Evolutionary conservation across 2,797 vertebrate species (phyloP).

Genomic region (Garrulus glandarius): DNA sequence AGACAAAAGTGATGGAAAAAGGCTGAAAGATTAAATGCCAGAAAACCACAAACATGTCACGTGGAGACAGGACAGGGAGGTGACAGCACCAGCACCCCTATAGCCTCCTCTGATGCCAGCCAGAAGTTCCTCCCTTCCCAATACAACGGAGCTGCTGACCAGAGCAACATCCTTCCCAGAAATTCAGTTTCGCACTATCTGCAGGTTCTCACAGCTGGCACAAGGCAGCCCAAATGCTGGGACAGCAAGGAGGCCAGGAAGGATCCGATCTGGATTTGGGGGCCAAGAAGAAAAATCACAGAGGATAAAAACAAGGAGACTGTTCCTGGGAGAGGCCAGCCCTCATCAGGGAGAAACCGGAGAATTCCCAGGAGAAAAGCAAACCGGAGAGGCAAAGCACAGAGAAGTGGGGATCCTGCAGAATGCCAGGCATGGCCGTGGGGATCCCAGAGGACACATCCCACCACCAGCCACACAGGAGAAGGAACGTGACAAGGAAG

Average conservation of each 20-base stretch:
- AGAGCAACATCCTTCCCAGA: not conserved
- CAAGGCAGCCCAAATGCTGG: not conserved
- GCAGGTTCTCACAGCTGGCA: not conserved
- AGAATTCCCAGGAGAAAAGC: not conserved
- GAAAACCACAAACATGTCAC: not conserved
- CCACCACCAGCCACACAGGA: not conserved
- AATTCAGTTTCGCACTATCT: not conserved
- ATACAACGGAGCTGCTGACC: not conserved
- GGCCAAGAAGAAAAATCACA: not conserved
- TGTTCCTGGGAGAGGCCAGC: not conserved
- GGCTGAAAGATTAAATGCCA: not conserved
- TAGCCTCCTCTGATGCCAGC: not conserved
- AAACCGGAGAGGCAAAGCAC: not conserved
- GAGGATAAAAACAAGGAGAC: not conserved
- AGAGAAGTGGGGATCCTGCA: not conserved
- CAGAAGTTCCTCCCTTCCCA: not conserved
- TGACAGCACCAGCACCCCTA: not conserved
- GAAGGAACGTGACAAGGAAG: fast-evolving
- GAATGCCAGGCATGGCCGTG: fast-evolving
- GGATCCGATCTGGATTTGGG: not conserved
- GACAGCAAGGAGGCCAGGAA: not conserved
- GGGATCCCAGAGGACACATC: not conserved
- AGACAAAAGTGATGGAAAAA: not conserved
- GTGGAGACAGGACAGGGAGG: not conserved
- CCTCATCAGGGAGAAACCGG: fast-evolving